Conservation (phyloP, 1,140 invertebrate species). For the Saccostrea glomerata region DNA sequence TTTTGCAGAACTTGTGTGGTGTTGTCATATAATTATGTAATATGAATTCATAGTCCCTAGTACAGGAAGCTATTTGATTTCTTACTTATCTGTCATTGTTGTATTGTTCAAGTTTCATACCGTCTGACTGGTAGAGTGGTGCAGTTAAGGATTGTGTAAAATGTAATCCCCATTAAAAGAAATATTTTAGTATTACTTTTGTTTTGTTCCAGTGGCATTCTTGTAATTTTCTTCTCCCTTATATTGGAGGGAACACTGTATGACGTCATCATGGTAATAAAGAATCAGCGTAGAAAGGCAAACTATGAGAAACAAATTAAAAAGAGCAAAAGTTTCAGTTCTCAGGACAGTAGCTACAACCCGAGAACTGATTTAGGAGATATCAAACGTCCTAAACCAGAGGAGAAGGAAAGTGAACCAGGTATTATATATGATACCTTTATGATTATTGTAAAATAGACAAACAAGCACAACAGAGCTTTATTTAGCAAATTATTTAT, state of each 20-base stretch:
- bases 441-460: neutral
- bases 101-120: too few relatives aligned
- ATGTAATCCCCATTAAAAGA: too few relatives aligned
- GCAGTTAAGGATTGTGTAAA: too few relatives aligned
- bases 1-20: too few relatives aligned
- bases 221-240: neutral
- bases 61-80: too few relatives aligned
- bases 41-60: too few relatives aligned
- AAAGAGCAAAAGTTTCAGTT: neutral
- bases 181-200: too few relatives aligned
- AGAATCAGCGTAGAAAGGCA: neutral
- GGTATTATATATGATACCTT: neutral
- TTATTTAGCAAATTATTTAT: too few relatives aligned
- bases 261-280: slow-evolving; percentile 27
- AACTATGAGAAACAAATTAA: neutral
- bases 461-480: too few relatives aligned
- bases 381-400: neutral
- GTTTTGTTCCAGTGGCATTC: neutral
- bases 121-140: too few relatives aligned
- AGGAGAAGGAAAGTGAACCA: neutral
- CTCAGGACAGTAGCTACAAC: neutral
- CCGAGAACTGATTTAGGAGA: neutral
- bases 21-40: too few relatives aligned
- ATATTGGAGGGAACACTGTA: slow-evolving; percentile 23
- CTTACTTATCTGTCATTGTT: too few relatives aligned